phyloP scores from a whole-genome alignment of 1,140 invertebrate species.

The Drosophila repletoides region DNA sequence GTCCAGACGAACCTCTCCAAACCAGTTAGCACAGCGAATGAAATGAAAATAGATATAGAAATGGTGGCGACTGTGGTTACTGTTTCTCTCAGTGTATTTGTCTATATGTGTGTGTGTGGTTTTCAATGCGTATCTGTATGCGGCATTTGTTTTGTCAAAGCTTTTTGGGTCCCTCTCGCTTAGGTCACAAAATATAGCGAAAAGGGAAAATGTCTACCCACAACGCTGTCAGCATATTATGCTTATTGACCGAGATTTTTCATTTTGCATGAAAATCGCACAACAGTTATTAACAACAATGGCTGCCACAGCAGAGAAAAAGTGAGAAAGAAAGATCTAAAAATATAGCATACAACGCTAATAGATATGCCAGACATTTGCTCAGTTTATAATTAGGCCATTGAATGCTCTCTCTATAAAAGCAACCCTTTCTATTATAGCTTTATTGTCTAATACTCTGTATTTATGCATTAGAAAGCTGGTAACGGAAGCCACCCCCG shows the following conservation, averaged over 20 bases:
- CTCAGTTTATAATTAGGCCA: too few relatives aligned
- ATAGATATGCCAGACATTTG: too few relatives aligned
- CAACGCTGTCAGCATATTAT: constrained; percentile 37
- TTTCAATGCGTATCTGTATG: constrained; percentile 28
- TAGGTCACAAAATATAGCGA: constrained; percentile 9
- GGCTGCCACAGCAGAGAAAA: constrained; percentile 5
- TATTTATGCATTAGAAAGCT: too few relatives aligned
- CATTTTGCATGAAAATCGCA: constrained; percentile 51
- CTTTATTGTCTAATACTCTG: too few relatives aligned
- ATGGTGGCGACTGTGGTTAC: constrained; percentile 32
- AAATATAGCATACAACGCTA: constrained; percentile 3
- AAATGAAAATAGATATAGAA: constrained; percentile 28
- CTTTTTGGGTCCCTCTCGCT: constrained; percentile 23
- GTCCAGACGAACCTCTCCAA: not conserved
- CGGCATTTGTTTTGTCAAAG: constrained; percentile 45
- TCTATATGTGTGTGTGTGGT: not conserved
- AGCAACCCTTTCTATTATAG: too few relatives aligned
- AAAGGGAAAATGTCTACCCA: not conserved
- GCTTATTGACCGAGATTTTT: constrained; percentile 68
- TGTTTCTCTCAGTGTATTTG: constrained; percentile 11
- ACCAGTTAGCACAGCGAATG: constrained; percentile 23
- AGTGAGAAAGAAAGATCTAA: not conserved
- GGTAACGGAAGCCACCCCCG: too few relatives aligned
- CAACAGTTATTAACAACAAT: constrained; percentile 38
- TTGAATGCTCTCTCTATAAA: too few relatives aligned